Conservation (phyloP, 2,113 vertebrate species). For the Triplophysa dalaica region DNA sequence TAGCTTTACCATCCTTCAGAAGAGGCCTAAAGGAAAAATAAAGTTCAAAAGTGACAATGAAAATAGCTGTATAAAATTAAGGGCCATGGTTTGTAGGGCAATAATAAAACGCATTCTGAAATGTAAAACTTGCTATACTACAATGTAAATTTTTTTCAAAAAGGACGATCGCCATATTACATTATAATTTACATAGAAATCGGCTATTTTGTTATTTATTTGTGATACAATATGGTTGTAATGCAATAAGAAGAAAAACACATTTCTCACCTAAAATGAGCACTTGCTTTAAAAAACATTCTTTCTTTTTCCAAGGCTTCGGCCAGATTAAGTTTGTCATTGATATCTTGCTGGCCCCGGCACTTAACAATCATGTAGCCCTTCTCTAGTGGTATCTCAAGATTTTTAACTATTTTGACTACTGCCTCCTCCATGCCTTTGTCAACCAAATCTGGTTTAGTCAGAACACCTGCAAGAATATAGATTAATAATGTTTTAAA, state of each 20-base stretch:
- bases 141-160: no score
- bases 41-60: neutral
- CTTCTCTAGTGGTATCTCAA: conserved; percentile 70
- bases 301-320: conserved; percentile 70
- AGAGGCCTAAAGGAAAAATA: conserved; percentile 20
- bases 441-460: conserved; percentile 81
- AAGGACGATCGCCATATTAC: no score
- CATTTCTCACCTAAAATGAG: conserved; percentile 69
- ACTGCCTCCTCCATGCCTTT: conserved; percentile 69
- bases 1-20: conserved; percentile 49
- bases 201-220: neutral
- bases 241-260: neutral
- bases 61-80: no score
- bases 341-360: conserved; percentile 71
- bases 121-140: no score
- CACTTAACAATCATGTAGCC: conserved; percentile 83
- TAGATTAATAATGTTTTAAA: no score
- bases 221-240: neutral
- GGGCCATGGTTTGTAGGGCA: no score
- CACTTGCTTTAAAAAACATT: conserved; percentile 70
- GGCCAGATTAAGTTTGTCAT: conserved; percentile 58
- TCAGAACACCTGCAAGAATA: conserved; percentile 73
- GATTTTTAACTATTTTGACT: conserved; percentile 64
- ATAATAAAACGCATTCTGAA: no score
- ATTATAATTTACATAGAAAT: no score